Evolutionary conservation across 1,140 invertebrate species (phyloP).

Genomic region (Kradibia gibbosae): DNA sequence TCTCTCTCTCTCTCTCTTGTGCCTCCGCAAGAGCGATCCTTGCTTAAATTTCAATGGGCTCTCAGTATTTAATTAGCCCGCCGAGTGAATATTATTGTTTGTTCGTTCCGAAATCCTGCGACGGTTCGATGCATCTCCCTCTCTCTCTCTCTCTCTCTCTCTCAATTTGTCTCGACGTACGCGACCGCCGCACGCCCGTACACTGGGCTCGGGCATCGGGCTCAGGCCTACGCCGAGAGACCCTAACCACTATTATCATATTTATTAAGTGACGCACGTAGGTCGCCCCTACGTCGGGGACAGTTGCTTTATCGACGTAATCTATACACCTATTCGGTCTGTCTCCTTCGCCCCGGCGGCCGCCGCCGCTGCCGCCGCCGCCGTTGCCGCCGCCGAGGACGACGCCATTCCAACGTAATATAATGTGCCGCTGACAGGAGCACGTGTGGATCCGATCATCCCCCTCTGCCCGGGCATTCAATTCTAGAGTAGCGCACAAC

Average conservation of each 20-base stretch:
- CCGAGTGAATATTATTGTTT: not conserved
- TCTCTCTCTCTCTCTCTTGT: no score
- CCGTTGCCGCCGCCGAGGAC: not conserved
- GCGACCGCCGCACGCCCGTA: no score
- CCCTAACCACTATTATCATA: constrained; percentile 69
- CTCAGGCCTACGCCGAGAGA: no score
- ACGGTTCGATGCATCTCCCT: no score
- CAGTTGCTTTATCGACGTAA: constrained; percentile 61
- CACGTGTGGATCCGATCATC: constrained; percentile 61
- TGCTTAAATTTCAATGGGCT: no score
- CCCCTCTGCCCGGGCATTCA: not conserved
- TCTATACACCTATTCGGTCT: constrained; percentile 67
- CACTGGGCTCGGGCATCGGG: no score
- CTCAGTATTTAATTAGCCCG: no score
- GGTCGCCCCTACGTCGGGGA: not conserved
- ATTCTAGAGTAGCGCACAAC: not conserved
- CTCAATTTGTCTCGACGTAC: no score
- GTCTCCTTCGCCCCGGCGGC: not conserved
- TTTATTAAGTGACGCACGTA: constrained; percentile 70
- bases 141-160: no score
- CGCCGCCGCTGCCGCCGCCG: constrained; percentile 7
- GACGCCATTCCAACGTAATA: constrained; percentile 70
- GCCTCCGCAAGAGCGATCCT: no score
- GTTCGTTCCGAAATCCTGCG: not conserved
- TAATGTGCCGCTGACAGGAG: constrained; percentile 71